Evolutionary conservation across 2,797 vertebrate genomes (phyloP).

Genomic region (Tympanoctomys barrerae): DNA sequence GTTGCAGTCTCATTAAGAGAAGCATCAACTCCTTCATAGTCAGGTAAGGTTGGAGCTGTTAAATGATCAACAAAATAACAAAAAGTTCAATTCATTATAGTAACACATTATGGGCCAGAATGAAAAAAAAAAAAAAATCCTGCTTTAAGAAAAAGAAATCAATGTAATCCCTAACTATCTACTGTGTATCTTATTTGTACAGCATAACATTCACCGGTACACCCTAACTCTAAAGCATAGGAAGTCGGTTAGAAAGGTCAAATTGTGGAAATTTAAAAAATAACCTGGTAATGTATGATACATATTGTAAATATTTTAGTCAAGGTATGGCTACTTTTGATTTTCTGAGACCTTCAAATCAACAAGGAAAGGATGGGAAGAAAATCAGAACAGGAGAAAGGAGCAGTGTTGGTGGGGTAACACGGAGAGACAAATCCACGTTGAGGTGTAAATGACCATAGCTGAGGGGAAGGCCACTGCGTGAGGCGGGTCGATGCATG

Average conservation of each 20-base stretch:
- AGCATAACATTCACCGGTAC: neutral
- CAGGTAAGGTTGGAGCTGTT: conserved; percentile 96
- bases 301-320: neutral
- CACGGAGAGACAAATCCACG: neutral
- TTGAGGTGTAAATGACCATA: too few relatives aligned
- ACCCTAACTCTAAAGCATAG: neutral
- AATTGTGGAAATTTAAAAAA: conserved; percentile 11
- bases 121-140: conserved; percentile 6
- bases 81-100: conserved; percentile 65
- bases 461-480: neutral
- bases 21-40: conserved; percentile 97
- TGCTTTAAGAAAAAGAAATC: neutral
- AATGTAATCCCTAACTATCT: conserved; percentile 42
- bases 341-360: neutral
- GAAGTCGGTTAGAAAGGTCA: neutral
- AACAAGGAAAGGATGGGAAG: neutral
- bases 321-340: neutral
- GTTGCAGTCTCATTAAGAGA: conserved; percentile 98
- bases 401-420: neutral
- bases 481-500: neutral
- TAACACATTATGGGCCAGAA: neutral
- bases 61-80: conserved; percentile 31
- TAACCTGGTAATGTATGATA: neutral
- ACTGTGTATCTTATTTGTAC: conserved; percentile 3
- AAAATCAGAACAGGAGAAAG: neutral